phyloP scores from a whole-genome alignment of 2,797 vertebrate genomes.

The Spizella passerina region DNA sequence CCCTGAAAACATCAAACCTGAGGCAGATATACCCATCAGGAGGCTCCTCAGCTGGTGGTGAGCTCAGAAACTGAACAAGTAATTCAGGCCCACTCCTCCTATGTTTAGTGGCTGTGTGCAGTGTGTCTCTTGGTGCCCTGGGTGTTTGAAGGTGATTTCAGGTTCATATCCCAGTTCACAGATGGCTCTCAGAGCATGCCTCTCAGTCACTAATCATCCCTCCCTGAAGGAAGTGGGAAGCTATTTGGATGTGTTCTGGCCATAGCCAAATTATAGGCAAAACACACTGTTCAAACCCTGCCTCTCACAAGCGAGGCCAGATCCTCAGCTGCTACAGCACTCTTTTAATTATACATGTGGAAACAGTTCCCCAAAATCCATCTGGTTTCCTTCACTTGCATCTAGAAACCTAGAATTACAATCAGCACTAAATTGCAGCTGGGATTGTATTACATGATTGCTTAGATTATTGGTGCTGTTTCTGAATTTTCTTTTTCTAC shows the following conservation, averaged over 20 bases:
- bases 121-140: no score
- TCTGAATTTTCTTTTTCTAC: constrained; percentile 5
- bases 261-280: not conserved
- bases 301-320: not conserved
- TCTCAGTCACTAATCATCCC: not conserved
- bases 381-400: not conserved
- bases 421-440: constrained; percentile 17
- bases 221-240: not conserved
- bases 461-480: not conserved
- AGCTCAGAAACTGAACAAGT: not conserved
- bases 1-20: not conserved
- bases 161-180: accelerated
- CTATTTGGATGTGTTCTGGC: not conserved
- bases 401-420: constrained; percentile 33
- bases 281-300: not conserved
- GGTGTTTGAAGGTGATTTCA: not conserved
- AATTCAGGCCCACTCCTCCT: not conserved
- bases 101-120: accelerated
- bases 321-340: not conserved
- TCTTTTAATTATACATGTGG: not conserved
- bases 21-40: not conserved
- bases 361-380: not conserved
- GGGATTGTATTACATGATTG: not conserved
- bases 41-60: not conserved
- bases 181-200: not conserved